Percentiles rank a stretch among this genome's conserved stretches.
phyloP scores from a whole-genome alignment of 2,888 invertebrate species.

The Scaptomyza tumidula region DNA sequence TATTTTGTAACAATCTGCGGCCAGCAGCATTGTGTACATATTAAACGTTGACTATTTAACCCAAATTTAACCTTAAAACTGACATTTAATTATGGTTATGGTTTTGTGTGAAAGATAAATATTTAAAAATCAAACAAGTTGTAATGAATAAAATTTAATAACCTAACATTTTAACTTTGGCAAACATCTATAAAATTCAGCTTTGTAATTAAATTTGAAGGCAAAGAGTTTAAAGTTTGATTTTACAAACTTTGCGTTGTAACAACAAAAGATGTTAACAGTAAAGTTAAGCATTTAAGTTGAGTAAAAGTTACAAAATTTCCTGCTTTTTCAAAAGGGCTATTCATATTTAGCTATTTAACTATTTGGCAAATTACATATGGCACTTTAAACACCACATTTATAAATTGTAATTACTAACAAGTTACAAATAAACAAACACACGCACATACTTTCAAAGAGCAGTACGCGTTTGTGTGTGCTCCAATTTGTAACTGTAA shows the following conservation, averaged over 20 bases:
- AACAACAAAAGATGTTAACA: background rate
- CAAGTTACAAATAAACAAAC: conserved; percentile 8
- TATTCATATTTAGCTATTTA: conserved; percentile 23
- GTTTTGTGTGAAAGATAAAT: conserved; percentile 13
- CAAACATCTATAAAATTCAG: background rate
- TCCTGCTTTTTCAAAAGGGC: background rate
- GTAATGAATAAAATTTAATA: background rate
- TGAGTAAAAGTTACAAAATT: background rate
- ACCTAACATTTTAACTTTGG: no score
- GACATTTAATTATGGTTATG: conserved; percentile 12
- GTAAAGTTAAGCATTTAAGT: background rate
- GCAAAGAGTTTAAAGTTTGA: background rate
- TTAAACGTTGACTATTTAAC: conserved; percentile 28
- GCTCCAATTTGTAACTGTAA: conserved; percentile 45
- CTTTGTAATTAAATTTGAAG: background rate
- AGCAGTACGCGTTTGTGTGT: conserved; percentile 14
- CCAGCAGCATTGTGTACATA: conserved; percentile 1
- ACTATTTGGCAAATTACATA: conserved; percentile 24
- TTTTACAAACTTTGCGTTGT: no score
- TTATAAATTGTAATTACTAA: conserved; percentile 41
- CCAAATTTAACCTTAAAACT: conserved; percentile 22
- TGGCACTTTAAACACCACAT: background rate
- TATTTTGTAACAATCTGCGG: conserved; percentile 33
- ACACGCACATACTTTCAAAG: conserved; percentile 4
- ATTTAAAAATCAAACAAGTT: background rate